Evolutionary conservation across 2,888 invertebrate genomes (phyloP), one percentile per base, ranked within the genome.

Genomic region (Hirtodrosophila alboralis): DNA sequence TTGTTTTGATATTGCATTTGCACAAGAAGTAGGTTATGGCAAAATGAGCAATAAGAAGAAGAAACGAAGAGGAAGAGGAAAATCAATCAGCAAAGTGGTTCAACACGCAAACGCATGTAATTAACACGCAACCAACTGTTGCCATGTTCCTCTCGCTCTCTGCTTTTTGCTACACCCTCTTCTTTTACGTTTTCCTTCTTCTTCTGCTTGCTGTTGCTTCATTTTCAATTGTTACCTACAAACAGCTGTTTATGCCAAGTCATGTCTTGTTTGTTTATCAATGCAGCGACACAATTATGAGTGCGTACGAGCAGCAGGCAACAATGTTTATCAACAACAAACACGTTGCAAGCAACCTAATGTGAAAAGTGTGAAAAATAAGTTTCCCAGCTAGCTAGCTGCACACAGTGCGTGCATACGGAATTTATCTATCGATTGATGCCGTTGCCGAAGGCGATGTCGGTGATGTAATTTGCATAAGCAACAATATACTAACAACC

Each of bases 381-480:
- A 44, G 38, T 30, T 33, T 23, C n/a, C 12, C 26, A 31, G 26
- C 10, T 37, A 18, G 38, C 12, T 26, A 31, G 45, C 33, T 57
- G 36, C 28, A 3, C 18, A 4, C 18, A 18, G 47, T 34, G 49
- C 43, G 61, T 60, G 21, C 38, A 34, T 16, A 36, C 28, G 41
- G 51, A 34, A 58, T 69, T 51, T 54, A 36, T 54, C 44, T 59
- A 58, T 59, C 56, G 64, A 60, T 41, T 43, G 63, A 51, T 54
- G 71, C 43, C 36, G 67, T 30, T 45, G 65, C 34, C 48, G 47
- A 27, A 45, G 51, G 57, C 48, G 47, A 26, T 49, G 51, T 57
- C 33, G 75, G 73, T 80, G 81, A 81, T 81, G 81, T 81, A 84
- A 81, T 81, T 81, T 81, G 81, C 84, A 81, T 84, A 81, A 63